Conservation (phyloP, 2,888 invertebrate genomes). For the Nomada fabriciana region DNA sequence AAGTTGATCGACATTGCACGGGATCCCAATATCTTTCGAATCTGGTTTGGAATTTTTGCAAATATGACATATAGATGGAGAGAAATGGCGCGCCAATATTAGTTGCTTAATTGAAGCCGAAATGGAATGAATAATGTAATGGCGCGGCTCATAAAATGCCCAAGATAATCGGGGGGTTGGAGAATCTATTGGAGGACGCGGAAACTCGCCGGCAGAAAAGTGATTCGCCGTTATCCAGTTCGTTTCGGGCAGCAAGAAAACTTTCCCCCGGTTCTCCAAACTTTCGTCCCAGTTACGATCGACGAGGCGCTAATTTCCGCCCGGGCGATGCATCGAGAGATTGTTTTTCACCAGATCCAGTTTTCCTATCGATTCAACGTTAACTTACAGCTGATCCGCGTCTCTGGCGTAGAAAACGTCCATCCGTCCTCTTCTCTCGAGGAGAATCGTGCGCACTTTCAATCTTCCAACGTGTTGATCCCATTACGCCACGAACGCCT, state of each 20-base stretch:
- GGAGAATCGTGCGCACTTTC: neutral
- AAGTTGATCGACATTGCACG: neutral
- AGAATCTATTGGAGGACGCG: no score
- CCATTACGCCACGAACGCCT: no score
- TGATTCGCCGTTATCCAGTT: neutral
- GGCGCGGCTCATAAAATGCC: no score
- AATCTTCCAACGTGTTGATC: neutral
- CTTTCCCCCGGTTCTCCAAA: no score
- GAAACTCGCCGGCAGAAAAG: neutral
- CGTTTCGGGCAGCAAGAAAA: neutral
- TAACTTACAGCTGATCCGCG: neutral
- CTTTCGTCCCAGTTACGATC: no score
- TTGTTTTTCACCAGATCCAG: neutral
- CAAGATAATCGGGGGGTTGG: no score
- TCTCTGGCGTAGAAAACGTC: neutral
- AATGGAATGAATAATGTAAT: no score
- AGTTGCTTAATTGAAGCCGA: no score
- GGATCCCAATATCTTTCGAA: conserved; percentile 3
- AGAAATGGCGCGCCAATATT: no score
- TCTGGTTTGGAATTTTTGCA: neutral
- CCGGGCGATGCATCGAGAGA: neutral
- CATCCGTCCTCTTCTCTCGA: neutral
- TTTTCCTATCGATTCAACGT: neutral
- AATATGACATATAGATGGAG: no score
- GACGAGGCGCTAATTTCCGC: neutral